These are phyloP conservation scores for Thereva nobilitata DNA, from an alignment of 2,888 invertebrate species.

Conservation along the genomic window DNA sequence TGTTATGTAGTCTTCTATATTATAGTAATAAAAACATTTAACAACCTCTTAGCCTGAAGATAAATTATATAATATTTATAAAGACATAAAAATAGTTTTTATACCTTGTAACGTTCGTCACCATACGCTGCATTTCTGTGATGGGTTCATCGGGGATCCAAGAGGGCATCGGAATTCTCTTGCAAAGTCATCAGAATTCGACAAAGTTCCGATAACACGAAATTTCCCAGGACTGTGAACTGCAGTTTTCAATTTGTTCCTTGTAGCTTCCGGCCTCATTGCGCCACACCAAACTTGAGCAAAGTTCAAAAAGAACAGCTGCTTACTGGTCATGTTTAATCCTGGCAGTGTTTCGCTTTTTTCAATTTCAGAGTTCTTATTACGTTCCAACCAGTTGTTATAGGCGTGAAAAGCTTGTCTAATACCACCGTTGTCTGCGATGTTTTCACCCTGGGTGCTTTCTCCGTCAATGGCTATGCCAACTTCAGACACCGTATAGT, in stretches of 20 bases:
- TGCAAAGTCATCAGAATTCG: conserved; percentile 78
- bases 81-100: neutral
- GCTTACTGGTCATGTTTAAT: conserved; percentile 74
- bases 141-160: conserved; percentile 80
- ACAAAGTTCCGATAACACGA: conserved; percentile 77
- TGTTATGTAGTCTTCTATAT: too few relatives aligned
- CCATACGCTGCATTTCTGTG: conserved; percentile 78
- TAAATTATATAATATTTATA: too few relatives aligned
- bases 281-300: conserved; percentile 86
- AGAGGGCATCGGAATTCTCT: conserved; percentile 70
- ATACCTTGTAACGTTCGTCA: conserved; percentile 49
- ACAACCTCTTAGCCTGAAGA: too few relatives aligned
- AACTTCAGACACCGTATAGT: conserved; percentile 80
- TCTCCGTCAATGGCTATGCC: conserved; percentile 75
- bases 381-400: conserved; percentile 70
- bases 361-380: conserved; percentile 50
- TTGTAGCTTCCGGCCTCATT: conserved; percentile 78
- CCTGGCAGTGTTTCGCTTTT: conserved; percentile 69
- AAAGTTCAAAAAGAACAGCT: conserved; percentile 89
- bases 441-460: conserved; percentile 87
- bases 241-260: conserved; percentile 79
- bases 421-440: conserved; percentile 95
- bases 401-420: conserved; percentile 91
- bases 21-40: too few relatives aligned
- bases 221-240: conserved; percentile 84